Evolutionary conservation across 2,888 invertebrate species (phyloP).

Genomic region (Bursaphelenchus okinawaensis): DNA sequence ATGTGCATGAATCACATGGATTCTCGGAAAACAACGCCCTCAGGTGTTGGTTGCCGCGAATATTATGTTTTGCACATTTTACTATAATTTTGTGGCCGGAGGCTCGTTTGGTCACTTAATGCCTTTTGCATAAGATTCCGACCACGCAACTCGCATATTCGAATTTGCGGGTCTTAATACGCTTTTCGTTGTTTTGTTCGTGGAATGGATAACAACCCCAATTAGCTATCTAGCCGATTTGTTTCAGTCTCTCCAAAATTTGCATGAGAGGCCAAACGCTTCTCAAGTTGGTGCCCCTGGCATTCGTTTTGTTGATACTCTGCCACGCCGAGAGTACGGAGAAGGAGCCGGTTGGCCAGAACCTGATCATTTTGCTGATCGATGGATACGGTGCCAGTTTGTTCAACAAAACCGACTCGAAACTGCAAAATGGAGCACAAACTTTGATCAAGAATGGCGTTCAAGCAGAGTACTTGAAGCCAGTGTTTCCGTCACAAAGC

Average conservation of each 20-base stretch:
- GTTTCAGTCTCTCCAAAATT: not conserved
- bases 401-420: constrained; percentile 46
- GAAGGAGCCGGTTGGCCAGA: constrained; percentile 41
- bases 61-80: not conserved
- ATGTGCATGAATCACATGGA: not conserved
- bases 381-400: constrained; percentile 53
- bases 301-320: not conserved
- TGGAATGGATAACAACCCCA: not conserved
- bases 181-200: not conserved
- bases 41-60: not conserved
- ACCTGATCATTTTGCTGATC: constrained; percentile 49
- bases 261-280: not conserved
- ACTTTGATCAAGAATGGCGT: constrained; percentile 39
- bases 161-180: not conserved
- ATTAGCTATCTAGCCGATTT: not conserved
- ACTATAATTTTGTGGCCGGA: not conserved
- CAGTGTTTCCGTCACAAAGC: constrained; percentile 53
- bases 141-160: not conserved
- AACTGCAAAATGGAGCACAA: constrained; percentile 32
- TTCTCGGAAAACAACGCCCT: not conserved
- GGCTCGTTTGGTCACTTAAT: not conserved
- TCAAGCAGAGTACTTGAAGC: constrained; percentile 48
- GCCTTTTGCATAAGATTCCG: not conserved
- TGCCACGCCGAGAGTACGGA: not conserved
- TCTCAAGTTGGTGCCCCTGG: not conserved